Evolutionary conservation across 2,888 invertebrate species (phyloP).

Genomic region (Argyresthia goedartella): DNA sequence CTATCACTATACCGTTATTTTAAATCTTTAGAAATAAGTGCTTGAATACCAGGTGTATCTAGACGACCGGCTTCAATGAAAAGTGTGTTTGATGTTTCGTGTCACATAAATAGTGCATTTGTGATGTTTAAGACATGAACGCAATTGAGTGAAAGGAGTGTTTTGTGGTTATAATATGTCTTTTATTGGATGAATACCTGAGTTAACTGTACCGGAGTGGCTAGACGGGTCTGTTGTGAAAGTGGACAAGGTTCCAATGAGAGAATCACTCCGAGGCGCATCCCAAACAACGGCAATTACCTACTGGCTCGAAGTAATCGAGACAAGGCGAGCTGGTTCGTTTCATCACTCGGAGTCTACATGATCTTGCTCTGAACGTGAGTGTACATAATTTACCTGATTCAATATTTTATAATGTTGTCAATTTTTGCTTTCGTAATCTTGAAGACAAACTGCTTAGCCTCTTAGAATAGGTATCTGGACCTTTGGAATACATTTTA

Average conservation of each 20-base stretch:
- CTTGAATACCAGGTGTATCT: slow-evolving; percentile 23
- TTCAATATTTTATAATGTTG: no score
- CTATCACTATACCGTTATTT: background rate
- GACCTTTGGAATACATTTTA: no score
- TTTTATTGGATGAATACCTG: background rate
- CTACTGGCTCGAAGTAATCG: background rate
- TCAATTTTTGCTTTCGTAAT: no score
- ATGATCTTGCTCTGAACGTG: slow-evolving; percentile 3
- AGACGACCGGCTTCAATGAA: slow-evolving; percentile 28
- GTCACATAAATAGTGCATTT: background rate
- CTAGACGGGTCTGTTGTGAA: background rate
- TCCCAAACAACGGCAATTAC: background rate
- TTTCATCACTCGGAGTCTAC: background rate
- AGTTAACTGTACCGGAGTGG: slow-evolving; percentile 1
- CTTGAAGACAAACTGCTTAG: no score
- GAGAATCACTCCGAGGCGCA: background rate
- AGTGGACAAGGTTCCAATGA: background rate
- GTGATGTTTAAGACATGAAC: background rate
- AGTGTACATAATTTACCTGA: slow-evolving; percentile 1
- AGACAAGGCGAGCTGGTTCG: slow-evolving; percentile 1
- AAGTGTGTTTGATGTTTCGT: background rate
- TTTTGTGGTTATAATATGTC: background rate
- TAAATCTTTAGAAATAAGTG: background rate
- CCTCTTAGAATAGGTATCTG: no score
- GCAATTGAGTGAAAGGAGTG: background rate